These are phyloP conservation scores for Sepiola atlantica DNA, from an alignment of 2,888 invertebrate genomes.

Conservation along the genomic window DNA sequence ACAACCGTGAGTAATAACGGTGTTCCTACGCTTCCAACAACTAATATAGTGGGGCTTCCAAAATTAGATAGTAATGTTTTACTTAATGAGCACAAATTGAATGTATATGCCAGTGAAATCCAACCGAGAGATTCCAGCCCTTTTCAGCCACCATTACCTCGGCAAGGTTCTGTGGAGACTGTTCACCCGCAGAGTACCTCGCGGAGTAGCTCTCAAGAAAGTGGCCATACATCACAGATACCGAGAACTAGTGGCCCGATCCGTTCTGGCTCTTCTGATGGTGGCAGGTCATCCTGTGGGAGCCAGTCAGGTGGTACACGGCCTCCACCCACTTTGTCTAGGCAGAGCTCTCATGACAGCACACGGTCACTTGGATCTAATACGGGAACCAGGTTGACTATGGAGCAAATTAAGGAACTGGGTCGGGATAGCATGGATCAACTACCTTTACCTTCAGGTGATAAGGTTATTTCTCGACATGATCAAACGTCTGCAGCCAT, in stretches of 20 bases:
- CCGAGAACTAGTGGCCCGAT: neutral
- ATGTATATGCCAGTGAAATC: conserved; percentile 40
- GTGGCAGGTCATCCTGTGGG: conserved; percentile 18
- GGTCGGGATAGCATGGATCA: neutral
- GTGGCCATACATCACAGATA: neutral
- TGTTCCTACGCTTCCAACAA: neutral
- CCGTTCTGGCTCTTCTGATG: neutral
- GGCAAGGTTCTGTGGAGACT: conserved; percentile 34
- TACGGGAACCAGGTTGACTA: neutral
- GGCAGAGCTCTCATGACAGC: conserved; percentile 2
- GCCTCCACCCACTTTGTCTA: neutral
- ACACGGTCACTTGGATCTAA: conserved; percentile 41
- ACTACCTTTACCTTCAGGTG: neutral
- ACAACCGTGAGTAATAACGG: neutral
- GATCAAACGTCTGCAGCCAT: conserved; percentile 39
- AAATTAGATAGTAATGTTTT: neutral
- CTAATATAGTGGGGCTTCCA: neutral
- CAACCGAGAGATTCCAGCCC: conserved; percentile 43
- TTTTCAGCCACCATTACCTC: conserved; percentile 34
- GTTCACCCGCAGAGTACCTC: neutral
- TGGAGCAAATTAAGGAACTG: conserved; percentile 36
- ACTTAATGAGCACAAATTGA: conserved; percentile 40
- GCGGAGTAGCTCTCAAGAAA: neutral
- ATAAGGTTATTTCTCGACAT: neutral
- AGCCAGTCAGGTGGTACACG: neutral